Percentiles rank a stretch among this genome's conserved stretches.
Evolutionary conservation across 2,797 vertebrate species (phyloP).

Genomic region (Xenentodon cancila): DNA sequence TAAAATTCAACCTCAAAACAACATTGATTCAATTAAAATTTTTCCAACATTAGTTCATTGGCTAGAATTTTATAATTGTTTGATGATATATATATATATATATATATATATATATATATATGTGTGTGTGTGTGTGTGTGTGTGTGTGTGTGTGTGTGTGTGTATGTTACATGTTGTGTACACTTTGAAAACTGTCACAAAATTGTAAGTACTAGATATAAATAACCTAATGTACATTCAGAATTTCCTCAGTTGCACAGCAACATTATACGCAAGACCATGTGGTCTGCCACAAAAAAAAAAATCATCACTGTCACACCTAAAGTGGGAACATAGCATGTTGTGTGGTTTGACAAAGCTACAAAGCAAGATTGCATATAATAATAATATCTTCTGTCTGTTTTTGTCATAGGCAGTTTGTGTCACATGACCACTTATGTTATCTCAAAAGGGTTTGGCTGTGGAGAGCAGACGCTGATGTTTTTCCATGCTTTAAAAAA

Average conservation of each 20-base stretch:
- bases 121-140: no score
- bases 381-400: conserved; percentile 11
- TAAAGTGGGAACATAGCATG: conserved; percentile 15
- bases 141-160: no score
- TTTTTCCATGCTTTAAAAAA: conserved; percentile 11
- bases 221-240: background rate
- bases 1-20: no score
- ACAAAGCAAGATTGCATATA: conserved; percentile 17
- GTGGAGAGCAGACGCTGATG: background rate
- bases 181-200: background rate
- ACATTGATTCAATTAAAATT: no score
- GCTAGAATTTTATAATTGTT: no score
- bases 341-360: conserved; percentile 4
- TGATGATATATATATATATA: no score
- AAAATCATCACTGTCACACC: conserved; percentile 37
- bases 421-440: conserved; percentile 16
- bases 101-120: no score
- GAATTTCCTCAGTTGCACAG: background rate
- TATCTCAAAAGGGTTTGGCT: conserved; percentile 32
- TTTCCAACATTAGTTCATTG: no score
- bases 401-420: background rate
- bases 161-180: no score
- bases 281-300: conserved; percentile 28
- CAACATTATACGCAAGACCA: conserved; percentile 27
- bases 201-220: background rate